A percentile compares a stretch with the other conserved stretches of the same genome.
Conservation (phyloP, 53 echinoderm and acorn worm genomes). For the Luidia sarsii region DNA sequence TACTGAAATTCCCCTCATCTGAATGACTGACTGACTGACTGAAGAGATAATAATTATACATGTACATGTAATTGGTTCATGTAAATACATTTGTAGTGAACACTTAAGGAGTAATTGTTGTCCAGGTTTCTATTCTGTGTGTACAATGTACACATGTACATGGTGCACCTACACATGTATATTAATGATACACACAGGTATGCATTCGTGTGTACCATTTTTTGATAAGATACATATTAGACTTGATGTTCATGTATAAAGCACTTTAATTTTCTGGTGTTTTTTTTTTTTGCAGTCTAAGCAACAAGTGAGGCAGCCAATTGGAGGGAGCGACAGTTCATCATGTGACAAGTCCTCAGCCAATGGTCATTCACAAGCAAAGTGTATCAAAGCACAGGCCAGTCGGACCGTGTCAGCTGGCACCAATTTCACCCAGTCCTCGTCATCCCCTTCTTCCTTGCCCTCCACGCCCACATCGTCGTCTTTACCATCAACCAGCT, state of each 20-base stretch:
- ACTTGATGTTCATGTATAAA: not conserved
- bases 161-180: not conserved
- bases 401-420: conserved; percentile 46
- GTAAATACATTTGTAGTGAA: too few species aligned
- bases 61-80: too few species aligned
- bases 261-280: not conserved
- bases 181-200: not conserved
- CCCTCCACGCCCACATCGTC: not conserved
- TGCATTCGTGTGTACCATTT: too few species aligned
- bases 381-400: conserved; percentile 35
- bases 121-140: too few species aligned
- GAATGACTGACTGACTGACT: too few species aligned
- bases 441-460: not conserved
- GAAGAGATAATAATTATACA: too few species aligned
- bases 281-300: conserved; percentile 15
- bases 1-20: too few species aligned
- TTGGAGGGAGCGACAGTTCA: conserved; percentile 22
- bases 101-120: too few species aligned
- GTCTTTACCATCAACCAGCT: conserved; percentile 40
- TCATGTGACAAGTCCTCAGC: conserved; percentile 36
- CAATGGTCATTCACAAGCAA: conserved; percentile 35
- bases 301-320: conserved; percentile 36
- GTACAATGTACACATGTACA: not conserved
- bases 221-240: too few species aligned
- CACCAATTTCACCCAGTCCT: conserved; percentile 7